phyloP scores from a whole-genome alignment of 2,797 vertebrate genomes.

The Gymnodraco acuticeps region DNA sequence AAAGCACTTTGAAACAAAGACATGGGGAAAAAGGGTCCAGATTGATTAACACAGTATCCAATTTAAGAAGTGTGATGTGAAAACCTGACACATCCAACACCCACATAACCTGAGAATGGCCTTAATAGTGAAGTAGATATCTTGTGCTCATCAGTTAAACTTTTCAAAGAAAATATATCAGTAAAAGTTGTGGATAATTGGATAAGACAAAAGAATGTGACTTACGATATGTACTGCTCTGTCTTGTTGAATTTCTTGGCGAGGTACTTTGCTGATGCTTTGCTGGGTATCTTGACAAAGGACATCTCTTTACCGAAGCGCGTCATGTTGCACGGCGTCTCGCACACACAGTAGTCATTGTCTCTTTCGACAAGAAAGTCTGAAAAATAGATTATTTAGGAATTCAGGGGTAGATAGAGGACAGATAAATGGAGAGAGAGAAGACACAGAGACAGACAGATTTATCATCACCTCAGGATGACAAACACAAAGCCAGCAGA shows the following conservation, averaged over 20 bases:
- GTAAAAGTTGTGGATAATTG: neutral
- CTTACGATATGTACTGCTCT: constrained; percentile 95
- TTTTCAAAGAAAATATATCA: neutral
- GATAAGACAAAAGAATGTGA: constrained; percentile 25
- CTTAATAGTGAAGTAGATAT: neutral
- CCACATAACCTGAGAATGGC: neutral
- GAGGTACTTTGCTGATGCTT: constrained; percentile 95
- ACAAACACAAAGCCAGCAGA: constrained; percentile 50
- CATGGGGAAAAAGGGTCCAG: too few relatives aligned
- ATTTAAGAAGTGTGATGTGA: neutral
- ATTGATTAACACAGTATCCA: too few relatives aligned
- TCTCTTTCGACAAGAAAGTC: constrained; percentile 97
- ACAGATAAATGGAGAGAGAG: constrained; percentile 4
- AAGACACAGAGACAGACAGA: constrained; percentile 22
- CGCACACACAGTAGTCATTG: constrained; percentile 94
- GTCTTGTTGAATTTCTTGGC: constrained; percentile 99
- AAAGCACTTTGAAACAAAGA: too few relatives aligned
- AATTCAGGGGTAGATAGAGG: constrained; percentile 7
- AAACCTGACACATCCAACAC: neutral
- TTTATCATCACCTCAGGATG: constrained; percentile 28
- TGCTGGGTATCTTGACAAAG: constrained; percentile 98
- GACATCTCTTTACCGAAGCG: constrained; percentile 96
- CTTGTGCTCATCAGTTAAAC: neutral
- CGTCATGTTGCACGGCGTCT: constrained; percentile 95
- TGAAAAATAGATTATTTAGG: constrained; percentile 61